phyloP scores from a whole-genome alignment of 2,797 vertebrate species.

The Discoglossus pictus region DNA sequence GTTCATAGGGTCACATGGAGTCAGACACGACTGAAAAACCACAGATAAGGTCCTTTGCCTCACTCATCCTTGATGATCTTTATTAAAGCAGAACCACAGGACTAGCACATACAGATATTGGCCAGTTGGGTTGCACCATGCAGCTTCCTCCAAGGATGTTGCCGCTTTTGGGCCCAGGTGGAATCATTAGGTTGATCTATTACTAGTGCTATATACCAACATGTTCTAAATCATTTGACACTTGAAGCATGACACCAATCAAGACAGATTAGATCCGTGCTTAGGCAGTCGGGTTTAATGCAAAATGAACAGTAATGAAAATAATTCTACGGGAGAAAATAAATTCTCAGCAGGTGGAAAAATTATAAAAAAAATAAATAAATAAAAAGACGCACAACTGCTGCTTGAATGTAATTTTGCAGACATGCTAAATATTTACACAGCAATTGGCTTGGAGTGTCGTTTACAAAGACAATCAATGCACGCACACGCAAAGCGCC shows the following conservation, averaged over 20 bases:
- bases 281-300: slow-evolving; percentile 3
- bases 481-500: slow-evolving; percentile 18
- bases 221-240: slow-evolving; percentile 4
- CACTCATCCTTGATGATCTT: too few relatives aligned
- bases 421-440: slow-evolving; percentile 43
- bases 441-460: slow-evolving; percentile 24
- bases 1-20: too few relatives aligned
- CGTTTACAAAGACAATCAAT: slow-evolving; percentile 26
- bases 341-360: slow-evolving; percentile 20
- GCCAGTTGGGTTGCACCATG: too few relatives aligned
- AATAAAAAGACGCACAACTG: too few relatives aligned
- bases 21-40: too few relatives aligned
- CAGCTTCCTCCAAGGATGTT: too few relatives aligned
- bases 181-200: slow-evolving; percentile 2
- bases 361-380: slow-evolving; percentile 34
- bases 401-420: slow-evolving; percentile 12
- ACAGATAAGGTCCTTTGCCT: too few relatives aligned
- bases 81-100: too few relatives aligned
- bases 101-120: too few relatives aligned
- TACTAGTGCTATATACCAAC: slow-evolving; percentile 8
- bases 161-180: not conserved
- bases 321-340: not conserved
- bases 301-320: slow-evolving; percentile 5
- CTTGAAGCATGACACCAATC: slow-evolving; percentile 29
- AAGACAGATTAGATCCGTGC: slow-evolving; percentile 18